Conservation (phyloP, 1,140 invertebrate genomes). For the Holotrichia oblita region DNA sequence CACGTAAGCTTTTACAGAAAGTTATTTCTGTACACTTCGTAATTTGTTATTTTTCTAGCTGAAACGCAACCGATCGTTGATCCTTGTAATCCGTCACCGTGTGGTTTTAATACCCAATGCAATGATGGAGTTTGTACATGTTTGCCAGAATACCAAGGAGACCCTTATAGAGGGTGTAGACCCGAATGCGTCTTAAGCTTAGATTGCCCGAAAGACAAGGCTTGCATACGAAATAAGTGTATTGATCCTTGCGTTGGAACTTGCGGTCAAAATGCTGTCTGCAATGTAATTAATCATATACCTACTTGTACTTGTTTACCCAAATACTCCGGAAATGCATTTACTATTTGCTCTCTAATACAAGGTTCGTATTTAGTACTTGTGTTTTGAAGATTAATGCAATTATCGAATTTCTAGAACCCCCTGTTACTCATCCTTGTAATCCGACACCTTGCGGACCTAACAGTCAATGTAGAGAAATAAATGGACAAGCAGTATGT, state of each 20-base stretch:
- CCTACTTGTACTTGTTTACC: constrained; percentile 74
- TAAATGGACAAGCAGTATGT: constrained; percentile 74
- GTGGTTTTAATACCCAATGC: constrained; percentile 71
- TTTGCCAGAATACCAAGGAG: constrained; percentile 74
- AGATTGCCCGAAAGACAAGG: constrained; percentile 70
- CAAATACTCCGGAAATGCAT: constrained; percentile 82
- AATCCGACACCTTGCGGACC: constrained; percentile 75
- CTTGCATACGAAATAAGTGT: constrained; percentile 72
- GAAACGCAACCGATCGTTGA: constrained; percentile 59
- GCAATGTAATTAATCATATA: constrained; percentile 74
- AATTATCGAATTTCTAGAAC: constrained; percentile 45
- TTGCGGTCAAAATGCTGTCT: constrained; percentile 72
- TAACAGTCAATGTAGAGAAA: constrained; percentile 71
- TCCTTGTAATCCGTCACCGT: constrained; percentile 71
- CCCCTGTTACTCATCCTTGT: constrained; percentile 67
- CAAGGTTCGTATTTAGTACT: constrained; percentile 43
- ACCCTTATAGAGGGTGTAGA: constrained; percentile 77
- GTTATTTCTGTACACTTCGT: background rate
- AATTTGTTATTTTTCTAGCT: constrained; percentile 42
- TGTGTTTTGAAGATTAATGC: background rate
- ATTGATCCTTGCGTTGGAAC: constrained; percentile 71
- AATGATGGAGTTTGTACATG: constrained; percentile 74
- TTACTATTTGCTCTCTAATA: constrained; percentile 69
- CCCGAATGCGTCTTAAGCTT: constrained; percentile 77
- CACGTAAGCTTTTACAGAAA: constrained; percentile 49